A percentile compares a stretch with the other conserved stretches of the same genome.
These are phyloP conservation scores for Acrocephalus kingi DNA, from an alignment of 2,113 vertebrate species.

Conservation along the genomic window DNA sequence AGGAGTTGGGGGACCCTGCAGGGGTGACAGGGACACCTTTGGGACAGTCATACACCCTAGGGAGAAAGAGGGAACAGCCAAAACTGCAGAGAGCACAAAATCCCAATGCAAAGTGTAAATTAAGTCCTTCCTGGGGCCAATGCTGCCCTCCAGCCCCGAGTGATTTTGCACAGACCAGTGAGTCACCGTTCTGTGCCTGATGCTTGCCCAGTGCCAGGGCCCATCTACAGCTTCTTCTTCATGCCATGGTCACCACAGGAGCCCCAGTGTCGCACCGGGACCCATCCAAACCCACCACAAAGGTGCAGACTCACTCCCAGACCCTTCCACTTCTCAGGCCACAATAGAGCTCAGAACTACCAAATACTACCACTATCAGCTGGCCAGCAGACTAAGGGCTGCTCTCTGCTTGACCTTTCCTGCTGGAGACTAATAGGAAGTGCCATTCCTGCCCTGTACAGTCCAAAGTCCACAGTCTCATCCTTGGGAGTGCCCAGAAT, in stretches of 20 bases:
- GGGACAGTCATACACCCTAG: neutral
- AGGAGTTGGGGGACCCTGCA: neutral
- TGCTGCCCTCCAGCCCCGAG: neutral
- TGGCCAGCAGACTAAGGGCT: neutral
- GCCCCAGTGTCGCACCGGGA: neutral
- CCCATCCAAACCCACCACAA: neutral
- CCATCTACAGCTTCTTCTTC: neutral
- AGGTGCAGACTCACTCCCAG: neutral
- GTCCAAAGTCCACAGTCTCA: neutral
- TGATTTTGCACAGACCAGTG: neutral
- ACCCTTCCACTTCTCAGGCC: neutral
- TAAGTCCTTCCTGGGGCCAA: neutral
- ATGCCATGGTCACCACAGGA: neutral
- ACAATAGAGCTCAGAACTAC: fast-evolving
- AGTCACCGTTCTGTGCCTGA: neutral
- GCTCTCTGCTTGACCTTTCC: neutral
- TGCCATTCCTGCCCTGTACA: neutral
- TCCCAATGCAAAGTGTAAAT: neutral
- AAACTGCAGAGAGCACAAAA: neutral
- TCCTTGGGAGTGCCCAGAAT: fast-evolving
- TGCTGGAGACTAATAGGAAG: neutral
- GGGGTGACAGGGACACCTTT: neutral
- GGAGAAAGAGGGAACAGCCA: neutral
- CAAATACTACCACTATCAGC: neutral
- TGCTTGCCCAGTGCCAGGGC: neutral